Conservation (phyloP, 2,888 invertebrate genomes). For the Argynnis bischoffii region DNA sequence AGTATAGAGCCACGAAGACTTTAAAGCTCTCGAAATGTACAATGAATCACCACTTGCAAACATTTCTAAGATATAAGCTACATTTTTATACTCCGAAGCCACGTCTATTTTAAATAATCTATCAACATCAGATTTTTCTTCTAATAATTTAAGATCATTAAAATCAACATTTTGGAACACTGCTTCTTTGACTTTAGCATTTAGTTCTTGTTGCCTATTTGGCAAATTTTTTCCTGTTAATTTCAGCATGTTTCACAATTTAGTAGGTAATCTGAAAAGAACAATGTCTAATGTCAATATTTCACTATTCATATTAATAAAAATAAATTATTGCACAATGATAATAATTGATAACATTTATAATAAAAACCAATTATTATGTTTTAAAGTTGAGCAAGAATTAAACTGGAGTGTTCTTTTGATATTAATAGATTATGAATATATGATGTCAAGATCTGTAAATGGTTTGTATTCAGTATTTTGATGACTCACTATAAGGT, state of each 20-base stretch:
- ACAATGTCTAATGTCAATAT: neutral
- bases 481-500: too few relatives aligned
- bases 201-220: conserved; percentile 43
- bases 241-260: conserved; percentile 30
- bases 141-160: conserved; percentile 44
- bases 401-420: too few relatives aligned
- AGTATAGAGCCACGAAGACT: conserved; percentile 56
- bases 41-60: conserved; percentile 60
- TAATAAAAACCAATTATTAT: too few relatives aligned
- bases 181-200: conserved; percentile 37
- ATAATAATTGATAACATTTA: too few relatives aligned
- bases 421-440: too few relatives aligned
- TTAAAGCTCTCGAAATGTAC: conserved; percentile 58
- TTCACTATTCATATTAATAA: too few relatives aligned
- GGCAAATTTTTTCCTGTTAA: conserved; percentile 40
- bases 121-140: conserved; percentile 55
- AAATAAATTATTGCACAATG: too few relatives aligned
- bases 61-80: conserved; percentile 56
- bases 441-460: too few relatives aligned
- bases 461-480: too few relatives aligned
- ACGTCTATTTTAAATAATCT: conserved; percentile 63
- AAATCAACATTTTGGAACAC: conserved; percentile 41
- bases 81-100: conserved; percentile 56
- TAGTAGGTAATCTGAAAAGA: neutral
- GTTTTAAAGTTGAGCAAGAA: too few relatives aligned